Percentiles rank a stretch among this genome's conserved stretches.
Evolutionary conservation across 2,113 vertebrate species (phyloP).

Genomic region (Dendrocopos noguchii): DNA sequence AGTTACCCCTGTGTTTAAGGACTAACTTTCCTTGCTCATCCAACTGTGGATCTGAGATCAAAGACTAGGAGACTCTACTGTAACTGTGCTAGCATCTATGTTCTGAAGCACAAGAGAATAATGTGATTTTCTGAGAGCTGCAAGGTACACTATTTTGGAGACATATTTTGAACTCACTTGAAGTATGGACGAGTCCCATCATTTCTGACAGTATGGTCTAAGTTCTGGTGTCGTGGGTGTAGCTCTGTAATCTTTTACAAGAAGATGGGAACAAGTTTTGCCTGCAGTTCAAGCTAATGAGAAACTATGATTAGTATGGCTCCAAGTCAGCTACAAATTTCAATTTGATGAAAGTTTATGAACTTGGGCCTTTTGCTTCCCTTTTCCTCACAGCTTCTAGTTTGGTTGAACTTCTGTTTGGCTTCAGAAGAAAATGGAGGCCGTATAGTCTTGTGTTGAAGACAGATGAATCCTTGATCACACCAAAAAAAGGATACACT

Average conservation of each 20-base stretch:
- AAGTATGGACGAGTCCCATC: too few species aligned
- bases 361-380: background rate
- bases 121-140: background rate
- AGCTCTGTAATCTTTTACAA: background rate
- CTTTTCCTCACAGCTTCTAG: background rate
- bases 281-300: background rate
- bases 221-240: background rate
- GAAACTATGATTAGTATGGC: background rate
- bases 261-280: background rate
- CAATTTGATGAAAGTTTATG: background rate
- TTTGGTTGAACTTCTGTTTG: background rate
- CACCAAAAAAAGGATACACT: background rate
- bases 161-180: background rate
- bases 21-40: background rate
- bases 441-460: background rate
- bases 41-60: accelerated
- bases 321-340: background rate
- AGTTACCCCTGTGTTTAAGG: background rate
- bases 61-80: background rate
- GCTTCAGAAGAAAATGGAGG: background rate
- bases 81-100: background rate
- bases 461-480: background rate
- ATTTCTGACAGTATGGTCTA: background rate
- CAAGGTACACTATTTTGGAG: background rate
- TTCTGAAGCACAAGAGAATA: background rate